Evolutionary conservation across 1,140 invertebrate genomes (phyloP).

Genomic region (Spodoptera frugiperda): DNA sequence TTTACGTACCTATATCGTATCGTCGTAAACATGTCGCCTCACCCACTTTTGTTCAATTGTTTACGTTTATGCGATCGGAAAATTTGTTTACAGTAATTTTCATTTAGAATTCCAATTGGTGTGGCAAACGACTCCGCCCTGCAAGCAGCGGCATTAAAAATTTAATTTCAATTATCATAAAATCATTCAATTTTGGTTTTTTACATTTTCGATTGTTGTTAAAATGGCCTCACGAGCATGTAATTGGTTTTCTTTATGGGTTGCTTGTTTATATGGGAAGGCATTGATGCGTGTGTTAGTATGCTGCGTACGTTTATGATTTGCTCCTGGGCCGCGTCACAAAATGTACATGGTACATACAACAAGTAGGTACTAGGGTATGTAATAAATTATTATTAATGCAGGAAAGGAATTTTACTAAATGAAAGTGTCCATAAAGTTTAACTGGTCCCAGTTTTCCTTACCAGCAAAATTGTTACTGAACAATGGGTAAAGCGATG

Average conservation of each 20-base stretch:
- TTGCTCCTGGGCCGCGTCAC: slow-evolving; percentile 42
- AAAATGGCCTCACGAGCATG: slow-evolving; percentile 72
- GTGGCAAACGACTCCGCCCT: slow-evolving; percentile 22
- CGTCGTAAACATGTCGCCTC: background rate
- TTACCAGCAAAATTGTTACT: background rate
- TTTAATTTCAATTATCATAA: slow-evolving; percentile 46
- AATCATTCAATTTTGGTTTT: slow-evolving; percentile 39
- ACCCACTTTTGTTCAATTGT: slow-evolving; percentile 10
- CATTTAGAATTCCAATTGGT: slow-evolving; percentile 29
- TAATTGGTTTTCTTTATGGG: slow-evolving; percentile 78
- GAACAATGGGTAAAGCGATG: slow-evolving; percentile 7
- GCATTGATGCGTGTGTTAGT: slow-evolving; percentile 53
- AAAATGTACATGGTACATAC: slow-evolving; percentile 34
- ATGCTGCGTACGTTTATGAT: slow-evolving; percentile 50
- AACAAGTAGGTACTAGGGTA: slow-evolving; percentile 17
- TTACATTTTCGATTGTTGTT: slow-evolving; percentile 55
- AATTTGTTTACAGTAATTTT: slow-evolving; percentile 31
- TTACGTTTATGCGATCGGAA: slow-evolving; percentile 14
- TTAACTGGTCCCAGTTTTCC: background rate
- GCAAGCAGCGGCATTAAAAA: slow-evolving; percentile 29
- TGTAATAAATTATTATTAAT: slow-evolving; percentile 16
- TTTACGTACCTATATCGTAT: slow-evolving; percentile 2
- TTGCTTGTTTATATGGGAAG: slow-evolving; percentile 65
- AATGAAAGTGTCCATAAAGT: slow-evolving; percentile 36
- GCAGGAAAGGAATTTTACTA: background rate